These are phyloP conservation scores for Micromesistius poutassou DNA, from an alignment of 2,797 vertebrate species.

Conservation along the genomic window DNA sequence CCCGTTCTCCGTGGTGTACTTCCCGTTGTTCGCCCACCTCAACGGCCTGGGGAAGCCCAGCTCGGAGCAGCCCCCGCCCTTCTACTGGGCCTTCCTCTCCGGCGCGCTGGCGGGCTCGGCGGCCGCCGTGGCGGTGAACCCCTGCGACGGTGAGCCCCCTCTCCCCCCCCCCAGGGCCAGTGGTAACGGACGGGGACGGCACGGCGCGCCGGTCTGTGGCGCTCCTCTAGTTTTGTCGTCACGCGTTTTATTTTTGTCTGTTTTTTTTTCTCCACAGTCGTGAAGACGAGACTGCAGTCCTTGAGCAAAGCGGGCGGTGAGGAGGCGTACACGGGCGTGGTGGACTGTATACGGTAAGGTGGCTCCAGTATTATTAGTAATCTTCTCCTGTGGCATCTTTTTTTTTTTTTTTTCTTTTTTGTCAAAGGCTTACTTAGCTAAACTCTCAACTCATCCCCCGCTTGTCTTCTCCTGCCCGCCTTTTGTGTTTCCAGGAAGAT, in stretches of 20 bases:
- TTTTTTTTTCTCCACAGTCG: slow-evolving; percentile 60
- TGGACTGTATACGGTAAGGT: slow-evolving; percentile 74
- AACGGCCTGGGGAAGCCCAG: slow-evolving; percentile 72
- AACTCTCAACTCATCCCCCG: neutral
- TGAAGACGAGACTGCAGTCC: slow-evolving; percentile 83
- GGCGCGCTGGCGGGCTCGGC: slow-evolving; percentile 77
- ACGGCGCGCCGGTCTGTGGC: too few relatives aligned
- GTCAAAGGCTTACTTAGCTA: neutral
- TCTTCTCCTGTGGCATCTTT: neutral
- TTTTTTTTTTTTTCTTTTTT: neutral
- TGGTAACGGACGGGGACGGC: neutral
- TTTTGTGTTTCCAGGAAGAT: slow-evolving; percentile 71
- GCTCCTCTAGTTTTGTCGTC: neutral
- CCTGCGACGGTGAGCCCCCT: slow-evolving; percentile 76
- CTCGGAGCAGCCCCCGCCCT: slow-evolving; percentile 61
- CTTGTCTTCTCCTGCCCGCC: neutral
- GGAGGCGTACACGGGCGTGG: slow-evolving; percentile 76
- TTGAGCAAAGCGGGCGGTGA: slow-evolving; percentile 77
- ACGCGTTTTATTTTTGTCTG: neutral
- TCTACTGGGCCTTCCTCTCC: slow-evolving; percentile 81
- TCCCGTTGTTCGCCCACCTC: slow-evolving; percentile 81
- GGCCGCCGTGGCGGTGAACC: slow-evolving; percentile 80
- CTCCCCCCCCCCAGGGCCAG: neutral
- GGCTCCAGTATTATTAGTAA: neutral
- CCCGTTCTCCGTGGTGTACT: slow-evolving; percentile 81